Conservation (phyloP, 2,888 invertebrate genomes). For the Keiferia lycopersicella region DNA sequence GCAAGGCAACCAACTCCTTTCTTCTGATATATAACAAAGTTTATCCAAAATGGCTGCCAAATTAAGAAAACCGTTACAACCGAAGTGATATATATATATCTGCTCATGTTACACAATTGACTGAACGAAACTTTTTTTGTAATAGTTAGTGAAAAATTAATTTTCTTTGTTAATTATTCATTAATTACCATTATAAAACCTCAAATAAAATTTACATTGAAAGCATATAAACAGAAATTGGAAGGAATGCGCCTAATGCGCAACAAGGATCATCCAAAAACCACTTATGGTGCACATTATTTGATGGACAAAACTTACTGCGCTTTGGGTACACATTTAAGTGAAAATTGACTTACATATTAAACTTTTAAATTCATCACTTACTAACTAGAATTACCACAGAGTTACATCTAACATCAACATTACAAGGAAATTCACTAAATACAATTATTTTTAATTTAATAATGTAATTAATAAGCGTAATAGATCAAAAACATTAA, state of each 20-base stretch:
- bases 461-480: slow-evolving; percentile 79
- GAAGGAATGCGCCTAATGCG: background rate
- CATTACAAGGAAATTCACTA: slow-evolving; percentile 72
- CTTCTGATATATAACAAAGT: too few species aligned
- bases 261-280: too few species aligned
- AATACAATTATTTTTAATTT: slow-evolving; percentile 64
- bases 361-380: slow-evolving; percentile 29
- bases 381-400: slow-evolving; percentile 43
- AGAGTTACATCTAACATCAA: slow-evolving; percentile 69
- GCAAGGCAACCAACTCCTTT: too few species aligned
- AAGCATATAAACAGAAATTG: background rate
- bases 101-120: too few species aligned
- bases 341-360: slow-evolving; percentile 31
- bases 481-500: slow-evolving; percentile 80
- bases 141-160: too few species aligned
- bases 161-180: too few species aligned
- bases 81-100: too few species aligned
- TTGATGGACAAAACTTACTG: background rate
- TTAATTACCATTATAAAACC: background rate
- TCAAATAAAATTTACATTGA: background rate
- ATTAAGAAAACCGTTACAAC: too few species aligned
- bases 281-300: too few species aligned
- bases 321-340: background rate
- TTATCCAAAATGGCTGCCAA: too few species aligned
- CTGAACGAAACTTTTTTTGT: too few species aligned